Evolutionary conservation across 2,797 vertebrate genomes (phyloP).

Genomic region (Mycteria americana): DNA sequence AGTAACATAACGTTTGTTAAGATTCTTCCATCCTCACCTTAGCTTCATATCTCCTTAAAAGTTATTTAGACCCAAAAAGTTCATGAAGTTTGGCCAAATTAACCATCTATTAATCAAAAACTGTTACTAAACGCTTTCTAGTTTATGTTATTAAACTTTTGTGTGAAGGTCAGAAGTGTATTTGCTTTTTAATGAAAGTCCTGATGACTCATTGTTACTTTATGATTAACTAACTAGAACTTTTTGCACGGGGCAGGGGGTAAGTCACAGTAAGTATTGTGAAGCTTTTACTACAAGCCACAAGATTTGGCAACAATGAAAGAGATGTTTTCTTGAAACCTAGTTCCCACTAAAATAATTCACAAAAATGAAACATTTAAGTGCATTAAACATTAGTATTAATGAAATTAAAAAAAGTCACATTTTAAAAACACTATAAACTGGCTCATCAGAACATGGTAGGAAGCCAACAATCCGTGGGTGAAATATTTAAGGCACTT

Average conservation of each 20-base stretch:
- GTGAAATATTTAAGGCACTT: slow-evolving; percentile 64
- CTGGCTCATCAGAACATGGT: neutral
- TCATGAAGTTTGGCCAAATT: neutral
- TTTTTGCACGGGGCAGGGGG: neutral
- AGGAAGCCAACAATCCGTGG: slow-evolving; percentile 5
- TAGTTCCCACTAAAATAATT: neutral
- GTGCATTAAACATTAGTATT: slow-evolving; percentile 20
- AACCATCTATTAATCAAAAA: neutral
- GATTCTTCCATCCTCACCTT: neutral
- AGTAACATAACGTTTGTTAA: neutral
- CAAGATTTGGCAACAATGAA: slow-evolving; percentile 8
- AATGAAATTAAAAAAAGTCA: slow-evolving; percentile 27
- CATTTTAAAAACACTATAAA: slow-evolving; percentile 7
- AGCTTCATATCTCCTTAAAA: neutral
- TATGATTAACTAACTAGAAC: neutral
- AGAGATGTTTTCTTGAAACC: neutral
- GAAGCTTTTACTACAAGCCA: neutral
- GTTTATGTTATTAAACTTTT: neutral
- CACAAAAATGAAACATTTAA: slow-evolving; percentile 31
- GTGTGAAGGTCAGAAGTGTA: neutral
- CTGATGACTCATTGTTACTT: neutral
- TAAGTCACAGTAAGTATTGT: neutral
- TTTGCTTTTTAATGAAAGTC: neutral
- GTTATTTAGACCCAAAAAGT: neutral
- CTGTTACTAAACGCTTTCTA: neutral